Base-by-base conservation (phyloP, 2,888 invertebrate species). In the Cataglyphis altisquamis region DNA sequence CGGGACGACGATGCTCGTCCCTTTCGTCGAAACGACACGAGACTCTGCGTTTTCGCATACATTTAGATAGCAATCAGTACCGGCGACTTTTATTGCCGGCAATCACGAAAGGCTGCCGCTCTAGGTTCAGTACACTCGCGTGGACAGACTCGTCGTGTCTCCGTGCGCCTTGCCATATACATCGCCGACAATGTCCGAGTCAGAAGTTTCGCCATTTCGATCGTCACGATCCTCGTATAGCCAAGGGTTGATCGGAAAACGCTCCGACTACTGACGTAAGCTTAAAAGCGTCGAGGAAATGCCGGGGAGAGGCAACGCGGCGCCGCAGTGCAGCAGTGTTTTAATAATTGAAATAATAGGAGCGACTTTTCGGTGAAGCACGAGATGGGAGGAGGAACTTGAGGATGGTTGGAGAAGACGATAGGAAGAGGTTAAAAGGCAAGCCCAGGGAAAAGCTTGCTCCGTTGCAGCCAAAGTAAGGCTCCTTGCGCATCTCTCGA, bases 31-130 rank as follows among this genome's bases (percentile, higher is more conserved):
- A 52, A 75, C 75, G 77, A 82, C 84, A 68, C 70, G 63, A 86
- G 84, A 81, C 84, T 74, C 87, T 89, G 85, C 88, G 90, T 87
- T 91, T 92, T 90, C 88, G 88, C 91, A 89, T 91, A 90, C 93
- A 90, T 91, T 92, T 90, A 90, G 93, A 93, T 91, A 85, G 89
- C 88, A 90, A 91, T 91, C 91, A 73, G 87, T 73, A 84, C 57
- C 87, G 83, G 88, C 88, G 91, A 91, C 92, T 92, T 94, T 94
- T 94, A 94, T 93, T 93, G 90, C 93, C 83, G 81, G 63, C 90
- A 86, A 92, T 92, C 93, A 93, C 93, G 94, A 93, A 91, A 87
- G 41, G 15, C 45, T 77, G 85, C 73, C 39, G 32, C 57, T 21
- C 77, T 52, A 29, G n/a, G 55, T 82, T 72, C 73, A 74, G 82